Base-by-base conservation (phyloP, 2,888 invertebrate genomes). In the Drosophila prostipennis region DNA sequence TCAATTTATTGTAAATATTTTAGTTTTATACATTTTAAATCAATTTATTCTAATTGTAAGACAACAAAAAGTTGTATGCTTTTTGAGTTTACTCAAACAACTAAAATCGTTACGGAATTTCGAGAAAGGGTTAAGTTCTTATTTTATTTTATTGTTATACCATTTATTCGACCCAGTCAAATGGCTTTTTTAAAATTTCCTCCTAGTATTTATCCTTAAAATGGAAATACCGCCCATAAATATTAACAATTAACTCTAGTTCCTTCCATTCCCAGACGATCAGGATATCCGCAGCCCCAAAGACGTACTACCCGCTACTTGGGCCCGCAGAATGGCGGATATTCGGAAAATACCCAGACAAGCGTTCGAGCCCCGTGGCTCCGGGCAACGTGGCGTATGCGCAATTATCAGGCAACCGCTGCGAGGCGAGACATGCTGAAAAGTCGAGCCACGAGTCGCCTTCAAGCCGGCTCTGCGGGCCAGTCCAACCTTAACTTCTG, bases 401-500 rank as follows among this genome's bases (percentile, higher is more conserved):
- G 51, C 74, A 74, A 61, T 56, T 56, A 67, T 63, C 49, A 23
- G 39, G 51, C 37, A 55, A 58, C 55, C 63, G 48, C 58, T 40
- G 42, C 14, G 40, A 19, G 53, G 19, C 45, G 34, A 40, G 37
- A 16, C 19, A 23, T 42, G 51, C 42, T 23, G 45, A 8, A 7
- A 32, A 39, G 43, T 37, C 29, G 34, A 45, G 51, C 53, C 48
- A 49, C 13, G 37, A 51, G 59, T 36, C 48, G 40, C 34, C 56
- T 59, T 32, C 19, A 13, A n/a, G 36, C 29, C 43, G 13, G 42
- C 54, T 14, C 34, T 36, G 39, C 14, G 5, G 26, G 45, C 45
- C 32, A 16, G 37, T 14, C 39, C 61, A n/a, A 39, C 37, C 61
- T 74, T 73, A 67, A 70, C 65, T 74, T 60, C 58, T 65, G 77